Conservation (phyloP, 2,888 invertebrate genomes). For the Tetramorium bicarinatum region DNA sequence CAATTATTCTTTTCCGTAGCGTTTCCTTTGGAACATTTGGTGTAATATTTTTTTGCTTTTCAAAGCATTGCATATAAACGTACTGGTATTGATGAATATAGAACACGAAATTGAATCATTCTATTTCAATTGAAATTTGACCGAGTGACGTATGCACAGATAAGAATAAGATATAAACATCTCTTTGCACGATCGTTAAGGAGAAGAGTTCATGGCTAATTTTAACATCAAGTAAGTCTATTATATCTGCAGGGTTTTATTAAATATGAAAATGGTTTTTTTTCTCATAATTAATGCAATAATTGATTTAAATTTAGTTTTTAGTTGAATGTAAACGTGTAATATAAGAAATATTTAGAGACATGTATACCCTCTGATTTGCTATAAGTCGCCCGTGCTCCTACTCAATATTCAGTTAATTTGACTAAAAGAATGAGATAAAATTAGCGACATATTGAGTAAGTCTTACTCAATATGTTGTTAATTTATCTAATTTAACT, state of each 20-base stretch:
- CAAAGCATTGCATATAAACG: neutral
- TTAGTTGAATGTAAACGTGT: neutral
- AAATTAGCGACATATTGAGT: too few species aligned
- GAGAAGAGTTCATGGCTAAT: neutral
- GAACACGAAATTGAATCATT: neutral
- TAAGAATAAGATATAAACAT: constrained; percentile 21
- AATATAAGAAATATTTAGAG: neutral
- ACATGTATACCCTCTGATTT: neutral
- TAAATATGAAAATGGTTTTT: neutral
- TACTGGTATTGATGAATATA: neutral
- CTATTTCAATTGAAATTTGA: neutral
- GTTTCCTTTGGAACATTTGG: neutral
- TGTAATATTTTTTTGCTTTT: neutral
- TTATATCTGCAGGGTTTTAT: neutral
- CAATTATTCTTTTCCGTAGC: constrained; percentile 22
- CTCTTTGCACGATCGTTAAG: neutral
- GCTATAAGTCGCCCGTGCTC: too few species aligned
- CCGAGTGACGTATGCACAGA: neutral
- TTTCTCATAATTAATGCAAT: neutral
- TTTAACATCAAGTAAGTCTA: neutral
- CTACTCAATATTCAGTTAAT: too few species aligned
- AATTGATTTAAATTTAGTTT: neutral
- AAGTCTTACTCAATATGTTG: too few species aligned
- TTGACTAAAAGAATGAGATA: too few species aligned
- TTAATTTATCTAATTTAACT: too few species aligned